These are phyloP conservation scores for Malurus cyaneus DNA, from an alignment of 2,113 vertebrate species.

Conservation along the genomic window DNA sequence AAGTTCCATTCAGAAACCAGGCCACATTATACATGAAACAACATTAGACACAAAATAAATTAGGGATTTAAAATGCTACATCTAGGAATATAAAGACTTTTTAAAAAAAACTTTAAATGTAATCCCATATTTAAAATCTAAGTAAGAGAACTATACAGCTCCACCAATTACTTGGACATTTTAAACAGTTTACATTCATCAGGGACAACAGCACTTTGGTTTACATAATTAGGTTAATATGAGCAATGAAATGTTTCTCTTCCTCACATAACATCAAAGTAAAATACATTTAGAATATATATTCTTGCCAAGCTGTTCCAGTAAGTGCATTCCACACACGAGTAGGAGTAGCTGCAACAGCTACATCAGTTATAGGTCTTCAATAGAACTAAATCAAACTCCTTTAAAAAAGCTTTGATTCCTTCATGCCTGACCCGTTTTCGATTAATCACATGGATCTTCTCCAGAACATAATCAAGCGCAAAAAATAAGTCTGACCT, in stretches of 20 bases:
- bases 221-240: slow-evolving; percentile 49
- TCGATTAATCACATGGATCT: neutral
- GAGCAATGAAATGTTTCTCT: slow-evolving; percentile 33
- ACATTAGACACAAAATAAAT: slow-evolving; percentile 42
- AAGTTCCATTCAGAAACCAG: neutral
- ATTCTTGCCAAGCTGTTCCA: slow-evolving; percentile 2
- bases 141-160: slow-evolving; percentile 32
- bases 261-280: slow-evolving; percentile 21
- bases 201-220: slow-evolving; percentile 61
- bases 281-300: slow-evolving; percentile 33
- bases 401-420: slow-evolving; percentile 32
- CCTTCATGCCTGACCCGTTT: slow-evolving; percentile 18
- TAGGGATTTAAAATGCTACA: slow-evolving; percentile 36
- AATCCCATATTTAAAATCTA: slow-evolving; percentile 24
- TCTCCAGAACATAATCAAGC: neutral
- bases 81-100: slow-evolving; percentile 28
- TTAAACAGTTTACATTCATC: slow-evolving; percentile 57
- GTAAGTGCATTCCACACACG: neutral
- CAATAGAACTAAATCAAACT: neutral
- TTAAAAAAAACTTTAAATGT: neutral
- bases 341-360: neutral
- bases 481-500: neutral
- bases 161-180: slow-evolving; percentile 30
- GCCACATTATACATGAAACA: slow-evolving; percentile 15
- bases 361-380: neutral